Percentiles rank a stretch among this genome's conserved stretches.
phyloP scores from a whole-genome alignment of 2,888 invertebrate genomes.

The Hanleya hanleyi region DNA sequence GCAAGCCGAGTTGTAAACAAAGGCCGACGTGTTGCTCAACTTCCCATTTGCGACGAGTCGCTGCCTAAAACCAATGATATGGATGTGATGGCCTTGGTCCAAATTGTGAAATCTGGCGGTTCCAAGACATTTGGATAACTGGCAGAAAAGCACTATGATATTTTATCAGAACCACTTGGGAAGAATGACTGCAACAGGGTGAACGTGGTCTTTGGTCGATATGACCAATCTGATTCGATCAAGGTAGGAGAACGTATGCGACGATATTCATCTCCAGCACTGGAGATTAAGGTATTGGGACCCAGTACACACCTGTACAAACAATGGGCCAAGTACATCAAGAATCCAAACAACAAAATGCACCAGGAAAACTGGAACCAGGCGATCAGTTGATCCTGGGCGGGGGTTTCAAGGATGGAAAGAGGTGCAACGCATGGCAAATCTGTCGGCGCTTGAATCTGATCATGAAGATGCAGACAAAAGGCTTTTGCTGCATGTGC shows the following conservation, averaged over 20 bases:
- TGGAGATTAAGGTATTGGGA: neutral
- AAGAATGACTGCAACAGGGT: neutral
- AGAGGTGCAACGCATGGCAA: too few relatives aligned
- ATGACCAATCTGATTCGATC: neutral
- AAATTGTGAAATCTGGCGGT: neutral
- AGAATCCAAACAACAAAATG: too few relatives aligned
- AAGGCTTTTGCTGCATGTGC: too few relatives aligned
- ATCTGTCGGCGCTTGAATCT: too few relatives aligned
- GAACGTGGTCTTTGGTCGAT: neutral
- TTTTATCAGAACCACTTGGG: neutral
- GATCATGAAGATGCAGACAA: neutral
- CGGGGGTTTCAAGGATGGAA: too few relatives aligned
- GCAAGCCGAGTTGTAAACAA: neutral
- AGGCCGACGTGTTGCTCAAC: neutral
- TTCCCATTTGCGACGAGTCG: neutral
- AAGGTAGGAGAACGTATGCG: neutral
- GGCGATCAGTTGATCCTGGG: too few relatives aligned
- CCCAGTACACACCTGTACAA: neutral
- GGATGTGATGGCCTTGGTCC: neutral
- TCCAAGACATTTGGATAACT: neutral
- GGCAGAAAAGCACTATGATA: neutral
- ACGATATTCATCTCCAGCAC: too few relatives aligned
- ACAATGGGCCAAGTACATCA: too few relatives aligned
- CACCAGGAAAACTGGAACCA: neutral
- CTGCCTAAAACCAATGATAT: neutral